These are phyloP conservation scores for Gorsachius goisagi DNA, from an alignment of 2,113 vertebrate species.

Conservation along the genomic window DNA sequence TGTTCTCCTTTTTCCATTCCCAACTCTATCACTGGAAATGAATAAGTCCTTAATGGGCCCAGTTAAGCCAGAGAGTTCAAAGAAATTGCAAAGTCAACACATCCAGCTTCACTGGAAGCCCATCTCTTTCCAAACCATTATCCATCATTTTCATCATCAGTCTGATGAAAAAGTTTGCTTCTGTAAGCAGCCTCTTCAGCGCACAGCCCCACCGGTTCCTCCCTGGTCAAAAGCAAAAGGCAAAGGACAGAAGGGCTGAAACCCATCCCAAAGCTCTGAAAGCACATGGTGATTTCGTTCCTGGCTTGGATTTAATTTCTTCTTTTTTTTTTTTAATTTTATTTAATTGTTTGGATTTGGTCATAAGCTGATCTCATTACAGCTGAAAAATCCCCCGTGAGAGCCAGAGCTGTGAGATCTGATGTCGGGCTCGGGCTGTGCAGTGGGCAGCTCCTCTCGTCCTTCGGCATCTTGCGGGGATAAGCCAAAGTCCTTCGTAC, in stretches of 20 bases:
- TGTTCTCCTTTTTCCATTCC: not conserved
- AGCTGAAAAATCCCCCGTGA: not conserved
- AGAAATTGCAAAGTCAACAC: not conserved
- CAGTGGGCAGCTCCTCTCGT: not conserved
- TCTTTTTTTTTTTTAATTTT: not conserved
- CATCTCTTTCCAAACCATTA: not conserved
- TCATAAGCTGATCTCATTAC: not conserved
- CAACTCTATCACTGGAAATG: not conserved
- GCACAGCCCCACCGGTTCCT: not conserved
- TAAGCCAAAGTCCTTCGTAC: not conserved
- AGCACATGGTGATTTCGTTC: not conserved
- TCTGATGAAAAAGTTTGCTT: rapidly evolving
- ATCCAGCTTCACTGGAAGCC: not conserved
- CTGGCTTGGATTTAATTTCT: not conserved
- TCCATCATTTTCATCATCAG: not conserved
- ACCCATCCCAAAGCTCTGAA: not conserved
- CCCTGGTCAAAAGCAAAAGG: not conserved
- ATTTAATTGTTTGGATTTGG: not conserved
- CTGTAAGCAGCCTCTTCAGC: not conserved
- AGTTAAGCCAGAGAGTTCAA: not conserved
- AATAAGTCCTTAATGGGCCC: not conserved
- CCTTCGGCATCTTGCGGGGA: not conserved
- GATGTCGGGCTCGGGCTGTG: not conserved
- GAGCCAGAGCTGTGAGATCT: not conserved
- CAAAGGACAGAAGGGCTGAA: not conserved